These are phyloP conservation scores for Cariama cristata DNA, from an alignment of 2,113 vertebrate genomes.

Conservation along the genomic window DNA sequence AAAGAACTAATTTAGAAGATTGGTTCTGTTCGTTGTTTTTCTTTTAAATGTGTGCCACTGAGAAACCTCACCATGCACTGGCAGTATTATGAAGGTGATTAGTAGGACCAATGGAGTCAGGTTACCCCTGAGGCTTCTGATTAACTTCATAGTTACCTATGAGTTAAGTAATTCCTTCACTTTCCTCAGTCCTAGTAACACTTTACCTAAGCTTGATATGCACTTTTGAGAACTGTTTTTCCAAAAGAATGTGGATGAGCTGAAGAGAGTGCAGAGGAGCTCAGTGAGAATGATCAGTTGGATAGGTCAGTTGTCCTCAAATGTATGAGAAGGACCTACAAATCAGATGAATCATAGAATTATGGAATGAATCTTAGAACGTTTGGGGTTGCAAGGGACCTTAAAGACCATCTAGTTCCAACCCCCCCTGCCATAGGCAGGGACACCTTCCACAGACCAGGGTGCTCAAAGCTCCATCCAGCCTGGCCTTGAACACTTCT, in stretches of 20 bases:
- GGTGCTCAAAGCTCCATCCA: not conserved
- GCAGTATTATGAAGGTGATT: not conserved
- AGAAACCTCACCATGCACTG: not conserved
- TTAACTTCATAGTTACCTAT: not conserved
- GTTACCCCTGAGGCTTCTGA: not conserved
- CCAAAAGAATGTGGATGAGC: not conserved
- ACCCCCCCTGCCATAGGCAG: accelerated
- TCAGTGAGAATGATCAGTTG: not conserved
- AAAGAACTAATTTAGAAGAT: conserved; percentile 3
- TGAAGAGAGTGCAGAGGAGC: not conserved
- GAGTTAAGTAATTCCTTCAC: not conserved
- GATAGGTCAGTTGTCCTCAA: not conserved
- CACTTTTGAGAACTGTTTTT: not conserved
- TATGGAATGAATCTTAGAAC: not conserved
- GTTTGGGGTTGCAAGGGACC: not conserved
- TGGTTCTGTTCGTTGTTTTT: not conserved
- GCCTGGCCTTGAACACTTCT: accelerated
- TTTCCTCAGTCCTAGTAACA: not conserved
- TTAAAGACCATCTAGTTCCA: not conserved
- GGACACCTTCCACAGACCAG: not conserved
- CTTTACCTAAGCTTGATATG: not conserved
- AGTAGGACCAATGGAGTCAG: not conserved
- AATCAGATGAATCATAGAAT: not conserved
- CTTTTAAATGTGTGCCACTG: not conserved
- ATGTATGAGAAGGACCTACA: not conserved